Base-by-base conservation (phyloP, 2,888 invertebrate species). In the Drosophila histrio region DNA sequence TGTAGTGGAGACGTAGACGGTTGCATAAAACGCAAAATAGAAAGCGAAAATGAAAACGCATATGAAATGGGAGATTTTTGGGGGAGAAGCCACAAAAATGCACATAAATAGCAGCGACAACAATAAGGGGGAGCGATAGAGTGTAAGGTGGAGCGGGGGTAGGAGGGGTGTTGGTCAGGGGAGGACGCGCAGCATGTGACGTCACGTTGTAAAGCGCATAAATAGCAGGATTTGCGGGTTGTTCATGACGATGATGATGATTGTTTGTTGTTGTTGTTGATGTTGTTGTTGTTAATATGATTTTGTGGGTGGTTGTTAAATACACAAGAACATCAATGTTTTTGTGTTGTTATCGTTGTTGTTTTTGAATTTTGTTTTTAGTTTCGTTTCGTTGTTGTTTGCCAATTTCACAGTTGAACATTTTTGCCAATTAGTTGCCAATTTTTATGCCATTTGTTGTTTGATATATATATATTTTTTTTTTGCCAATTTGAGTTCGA, bases 161-260 rank as follows among this genome's bases (percentile, higher is more conserved):
- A 22, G 30, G 54, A 28, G 34, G 30, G 30, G 58, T n/a, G 38
- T 60, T 46, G 58, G 56, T 15, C 60, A 64, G 56, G 63, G 34
- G 60, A 61, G 36, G n/a, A 62, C 58, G 77, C 60, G 47, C 75
- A 63, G 68, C 62, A 47, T 22, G 57, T 88, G 84, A 82, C 82
- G 88, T 82, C 82, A 82, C 46, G 66, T 47, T 66, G 71, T 68
- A 86, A 85, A 71, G 72, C 76, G 76, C 80, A 82, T 82, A 81
- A 81, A 81, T 81, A 81, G 82, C 87, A 86, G 84, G 84, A 82
- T 86, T 88, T 59, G 86, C 86, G 72, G 82, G 85, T 65, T 87
- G 66, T 70, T 77, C 57, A 79, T 79, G 70, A 52, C 67, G 61
- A 77, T 84, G 83, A 66, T 65, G 72, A 59, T 67, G 77, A 68